Percentiles rank a stretch among this genome's conserved stretches.
These are phyloP conservation scores for Phylloscopus collybita DNA, from an alignment of 2,797 vertebrate species.

Conservation along the genomic window DNA sequence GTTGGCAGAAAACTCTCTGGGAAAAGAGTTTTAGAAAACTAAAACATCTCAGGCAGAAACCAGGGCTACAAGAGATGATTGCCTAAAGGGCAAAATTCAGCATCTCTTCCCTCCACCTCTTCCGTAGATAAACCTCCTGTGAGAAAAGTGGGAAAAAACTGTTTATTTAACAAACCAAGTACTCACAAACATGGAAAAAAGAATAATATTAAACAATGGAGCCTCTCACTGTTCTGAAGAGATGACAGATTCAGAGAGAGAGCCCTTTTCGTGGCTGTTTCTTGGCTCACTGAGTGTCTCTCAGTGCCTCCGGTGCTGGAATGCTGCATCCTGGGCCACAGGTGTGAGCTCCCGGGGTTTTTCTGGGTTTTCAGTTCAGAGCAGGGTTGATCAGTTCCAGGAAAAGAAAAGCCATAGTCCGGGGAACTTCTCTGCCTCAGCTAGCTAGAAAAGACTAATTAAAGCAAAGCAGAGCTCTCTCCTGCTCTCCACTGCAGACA, in stretches of 20 bases:
- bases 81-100: neutral
- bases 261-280: neutral
- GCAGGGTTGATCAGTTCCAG: neutral
- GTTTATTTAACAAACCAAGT: neutral
- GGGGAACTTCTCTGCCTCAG: neutral
- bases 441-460: too few species aligned
- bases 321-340: neutral
- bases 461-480: neutral
- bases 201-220: neutral
- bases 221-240: neutral
- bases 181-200: neutral
- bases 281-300: neutral
- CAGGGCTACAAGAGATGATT: neutral
- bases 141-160: too few species aligned
- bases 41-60: too few species aligned
- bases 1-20: too few species aligned
- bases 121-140: fast-evolving
- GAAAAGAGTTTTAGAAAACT: too few species aligned
- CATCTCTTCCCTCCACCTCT: fast-evolving
- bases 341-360: neutral
- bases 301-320: neutral
- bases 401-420: neutral
- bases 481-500: neutral
- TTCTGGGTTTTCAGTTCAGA: neutral
- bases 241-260: neutral